Percentiles rank a stretch among this genome's conserved stretches.
Evolutionary conservation across 2,888 invertebrate genomes (phyloP).

Genomic region (Rotaria sp.): DNA sequence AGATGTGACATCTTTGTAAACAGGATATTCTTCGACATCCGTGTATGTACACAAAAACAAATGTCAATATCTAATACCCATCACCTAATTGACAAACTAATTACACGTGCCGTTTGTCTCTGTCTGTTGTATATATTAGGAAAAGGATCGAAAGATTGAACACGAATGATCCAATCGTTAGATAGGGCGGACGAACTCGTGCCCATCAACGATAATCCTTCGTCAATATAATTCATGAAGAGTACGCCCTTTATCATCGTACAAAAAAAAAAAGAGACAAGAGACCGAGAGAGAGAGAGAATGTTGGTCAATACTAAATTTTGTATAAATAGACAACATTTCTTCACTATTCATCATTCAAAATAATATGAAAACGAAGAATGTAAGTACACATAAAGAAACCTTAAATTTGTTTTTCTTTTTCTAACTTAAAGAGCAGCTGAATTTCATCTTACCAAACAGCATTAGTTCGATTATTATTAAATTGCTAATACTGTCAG

Average conservation of each 20-base stretch:
- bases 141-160: constrained; percentile 31
- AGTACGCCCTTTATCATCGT: constrained; percentile 16
- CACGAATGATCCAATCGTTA: constrained; percentile 22
- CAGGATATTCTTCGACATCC: constrained; percentile 5
- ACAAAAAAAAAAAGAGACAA: background rate
- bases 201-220: constrained; percentile 29
- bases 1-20: background rate
- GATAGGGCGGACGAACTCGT: constrained; percentile 17
- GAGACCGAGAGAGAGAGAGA: constrained; percentile 7
- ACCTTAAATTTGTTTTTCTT: background rate
- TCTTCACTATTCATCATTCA: background rate
- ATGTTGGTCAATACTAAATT: constrained; percentile 8
- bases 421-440: background rate
- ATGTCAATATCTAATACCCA: constrained; percentile 1
- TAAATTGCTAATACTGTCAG: constrained; percentile 41
- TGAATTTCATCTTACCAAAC: constrained; percentile 40
- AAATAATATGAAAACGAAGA: background rate
- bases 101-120: constrained; percentile 21
- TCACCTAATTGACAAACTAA: constrained; percentile 31
- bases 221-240: background rate
- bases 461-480: constrained; percentile 39
- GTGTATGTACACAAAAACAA: background rate
- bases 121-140: constrained; percentile 22
- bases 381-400: background rate
- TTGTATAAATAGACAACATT: constrained; percentile 7